These are phyloP conservation scores for Cliona cf. orientalis DNA, from an alignment of 37 sponge, comb jelly and placozoan genomes.

Conservation along the genomic window DNA sequence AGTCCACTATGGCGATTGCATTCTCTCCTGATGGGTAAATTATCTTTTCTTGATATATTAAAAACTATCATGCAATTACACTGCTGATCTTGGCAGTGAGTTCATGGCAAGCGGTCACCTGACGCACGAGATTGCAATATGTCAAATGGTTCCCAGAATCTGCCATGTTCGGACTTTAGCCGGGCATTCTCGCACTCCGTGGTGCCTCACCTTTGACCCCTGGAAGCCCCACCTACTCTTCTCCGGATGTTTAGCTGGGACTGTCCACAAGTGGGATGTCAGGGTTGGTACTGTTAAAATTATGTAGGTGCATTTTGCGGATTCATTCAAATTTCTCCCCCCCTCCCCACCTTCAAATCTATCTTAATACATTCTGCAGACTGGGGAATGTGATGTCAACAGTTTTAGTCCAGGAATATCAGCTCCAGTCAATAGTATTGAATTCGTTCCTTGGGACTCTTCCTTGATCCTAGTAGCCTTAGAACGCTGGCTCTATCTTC, in stretches of 20 bases:
- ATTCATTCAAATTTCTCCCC: neutral
- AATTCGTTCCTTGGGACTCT: conserved; percentile 13
- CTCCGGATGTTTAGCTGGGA: conserved; percentile 46
- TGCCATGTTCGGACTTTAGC: neutral
- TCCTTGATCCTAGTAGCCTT: conserved; percentile 24
- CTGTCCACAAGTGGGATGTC: conserved; percentile 40
- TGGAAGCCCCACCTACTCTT: conserved; percentile 6
- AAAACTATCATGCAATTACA: neutral
- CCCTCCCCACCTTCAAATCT: neutral
- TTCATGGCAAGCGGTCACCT: conserved; percentile 40
- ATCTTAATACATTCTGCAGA: neutral
- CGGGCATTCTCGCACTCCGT: conserved; percentile 37
- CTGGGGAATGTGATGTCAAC: neutral
- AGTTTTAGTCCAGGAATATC: neutral
- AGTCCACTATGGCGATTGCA: conserved; percentile 27
- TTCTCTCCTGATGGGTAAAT: conserved; percentile 49
- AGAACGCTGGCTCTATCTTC: conserved; percentile 16
- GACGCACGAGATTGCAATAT: conserved; percentile 31
- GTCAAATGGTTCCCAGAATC: neutral
- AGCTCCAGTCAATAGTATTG: conserved; percentile 29
- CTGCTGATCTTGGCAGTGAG: neutral
- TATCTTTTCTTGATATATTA: neutral
- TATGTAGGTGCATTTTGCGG: neutral
- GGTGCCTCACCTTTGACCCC: conserved; percentile 59
- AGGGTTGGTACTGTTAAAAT: neutral